phyloP scores from a whole-genome alignment of 2,113 vertebrate genomes.

The Alethe castanea region DNA sequence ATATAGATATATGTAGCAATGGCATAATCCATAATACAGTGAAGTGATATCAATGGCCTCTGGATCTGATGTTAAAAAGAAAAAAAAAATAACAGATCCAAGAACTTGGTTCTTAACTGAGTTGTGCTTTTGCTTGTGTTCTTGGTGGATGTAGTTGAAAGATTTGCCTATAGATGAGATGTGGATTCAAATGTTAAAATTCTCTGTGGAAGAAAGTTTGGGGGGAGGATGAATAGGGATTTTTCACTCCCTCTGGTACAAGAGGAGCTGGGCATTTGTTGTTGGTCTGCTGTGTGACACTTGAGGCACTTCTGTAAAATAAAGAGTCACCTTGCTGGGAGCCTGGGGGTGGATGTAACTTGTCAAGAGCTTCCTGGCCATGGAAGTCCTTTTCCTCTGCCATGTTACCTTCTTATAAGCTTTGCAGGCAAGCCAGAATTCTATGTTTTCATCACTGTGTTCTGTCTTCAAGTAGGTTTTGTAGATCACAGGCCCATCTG shows the following conservation, averaged over 20 bases:
- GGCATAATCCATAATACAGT: not conserved
- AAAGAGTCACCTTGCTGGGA: slow-evolving; percentile 59
- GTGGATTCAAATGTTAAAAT: not conserved
- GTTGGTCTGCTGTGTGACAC: not conserved
- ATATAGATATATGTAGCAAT: not conserved
- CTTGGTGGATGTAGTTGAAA: not conserved
- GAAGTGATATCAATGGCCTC: not conserved
- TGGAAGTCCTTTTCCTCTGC: slow-evolving; percentile 36
- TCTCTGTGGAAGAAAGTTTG: not conserved
- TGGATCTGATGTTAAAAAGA: not conserved
- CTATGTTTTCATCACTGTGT: slow-evolving; percentile 68
- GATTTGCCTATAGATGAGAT: not conserved
- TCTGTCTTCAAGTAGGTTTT: slow-evolving; percentile 69
- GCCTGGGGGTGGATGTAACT: slow-evolving; percentile 64
- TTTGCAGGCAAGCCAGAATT: slow-evolving; percentile 73
- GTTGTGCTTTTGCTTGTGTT: not conserved
- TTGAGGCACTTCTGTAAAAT: not conserved
- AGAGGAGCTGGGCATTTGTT: not conserved
- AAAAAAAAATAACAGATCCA: not conserved
- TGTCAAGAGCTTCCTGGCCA: slow-evolving; percentile 67
- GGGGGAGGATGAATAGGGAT: not conserved
- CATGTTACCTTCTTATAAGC: slow-evolving; percentile 65
- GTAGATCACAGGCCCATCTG: slow-evolving; percentile 62
- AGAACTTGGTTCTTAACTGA: not conserved
- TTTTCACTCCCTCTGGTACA: not conserved